Evolutionary conservation across 2,797 vertebrate species (phyloP).

Genomic region (Cryptoblepharus egeriae): DNA sequence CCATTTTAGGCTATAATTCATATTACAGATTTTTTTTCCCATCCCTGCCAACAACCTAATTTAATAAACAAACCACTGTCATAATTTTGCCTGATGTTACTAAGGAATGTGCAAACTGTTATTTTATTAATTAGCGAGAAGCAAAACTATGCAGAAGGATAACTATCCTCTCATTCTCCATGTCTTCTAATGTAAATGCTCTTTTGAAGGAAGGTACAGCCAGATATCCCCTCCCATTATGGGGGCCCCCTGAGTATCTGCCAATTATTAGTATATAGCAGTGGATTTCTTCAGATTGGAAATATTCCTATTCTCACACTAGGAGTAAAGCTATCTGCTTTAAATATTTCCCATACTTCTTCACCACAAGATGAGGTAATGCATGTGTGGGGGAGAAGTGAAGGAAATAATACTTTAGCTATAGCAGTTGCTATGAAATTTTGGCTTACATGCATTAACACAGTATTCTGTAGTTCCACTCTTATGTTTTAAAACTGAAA

Average conservation of each 20-base stretch:
- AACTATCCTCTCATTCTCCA: conserved; percentile 58
- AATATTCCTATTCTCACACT: conserved; percentile 50
- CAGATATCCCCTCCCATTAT: conserved; percentile 38
- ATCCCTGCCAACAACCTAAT: conserved; percentile 71
- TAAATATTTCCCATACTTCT: background rate
- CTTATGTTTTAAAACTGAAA: conserved; percentile 2
- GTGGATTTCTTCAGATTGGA: conserved; percentile 59
- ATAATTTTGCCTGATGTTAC: conserved; percentile 64
- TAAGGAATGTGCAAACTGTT: conserved; percentile 66
- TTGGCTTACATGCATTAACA: background rate
- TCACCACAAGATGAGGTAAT: background rate
- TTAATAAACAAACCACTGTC: conserved; percentile 74
- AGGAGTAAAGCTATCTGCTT: background rate
- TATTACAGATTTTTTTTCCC: conserved; percentile 62
- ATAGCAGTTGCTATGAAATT: background rate
- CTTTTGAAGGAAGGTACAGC: conserved; percentile 51
- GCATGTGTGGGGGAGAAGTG: background rate
- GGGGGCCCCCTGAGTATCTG: conserved; percentile 57
- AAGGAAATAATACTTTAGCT: background rate
- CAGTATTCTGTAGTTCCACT: background rate
- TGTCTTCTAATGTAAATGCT: conserved; percentile 59
- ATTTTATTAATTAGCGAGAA: conserved; percentile 78
- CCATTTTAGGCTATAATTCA: conserved; percentile 70
- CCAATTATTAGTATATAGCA: conserved; percentile 60
- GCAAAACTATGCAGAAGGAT: conserved; percentile 58